Base-by-base conservation (phyloP, 2,113 vertebrate species). In the Antennarius striatus region DNA sequence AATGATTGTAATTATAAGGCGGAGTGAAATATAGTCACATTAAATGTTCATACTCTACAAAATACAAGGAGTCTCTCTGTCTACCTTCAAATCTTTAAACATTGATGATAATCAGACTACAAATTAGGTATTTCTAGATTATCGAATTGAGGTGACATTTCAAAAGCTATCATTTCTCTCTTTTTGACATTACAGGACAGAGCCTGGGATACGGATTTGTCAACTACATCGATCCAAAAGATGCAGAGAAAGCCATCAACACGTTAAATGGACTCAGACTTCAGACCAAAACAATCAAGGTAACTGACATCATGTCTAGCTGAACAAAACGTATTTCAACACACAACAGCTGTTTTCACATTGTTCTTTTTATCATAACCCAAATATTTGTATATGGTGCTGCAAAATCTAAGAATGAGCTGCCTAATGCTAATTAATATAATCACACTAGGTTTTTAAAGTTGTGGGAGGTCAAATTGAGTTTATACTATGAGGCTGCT, bases 251-350 rank as follows among this genome's bases (percentile, higher is more conserved):
- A 97, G 98, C 98, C 95, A 99, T 99, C 95, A 99, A 98, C 94
- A 99, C 98, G 83, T 96, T 99, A 97, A 99, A 99, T 92, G 98
- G 98, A 95, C 97, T 99, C 92, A 96, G 97, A 96, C 97, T 99
- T 94, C 98, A 99, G 94, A 99, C 98, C 93, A 99, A 99, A 98
- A 99, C 98, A 85, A 99, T 99, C 93, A 99, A 99, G 97, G 98
- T 99, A 95, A 96, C 83, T 16, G 49, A 81, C 56, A 28, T 47
- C 6, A 0, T 16, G 14, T 14, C 42, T 14, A 40, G 4, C 15
- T 39, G 11, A 51, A 60, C 36, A 14, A 55, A 11, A 36, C 6
- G 15, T 10, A 65, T 39, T 39, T 16, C 6, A 61, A 36, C 51
- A 49, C n/a, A 58, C 5, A 10, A 17, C 9, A 30, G 12, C n/a